phyloP scores from a whole-genome alignment of 2,113 vertebrate genomes.

The Cryptomyrus ogoouensis region DNA sequence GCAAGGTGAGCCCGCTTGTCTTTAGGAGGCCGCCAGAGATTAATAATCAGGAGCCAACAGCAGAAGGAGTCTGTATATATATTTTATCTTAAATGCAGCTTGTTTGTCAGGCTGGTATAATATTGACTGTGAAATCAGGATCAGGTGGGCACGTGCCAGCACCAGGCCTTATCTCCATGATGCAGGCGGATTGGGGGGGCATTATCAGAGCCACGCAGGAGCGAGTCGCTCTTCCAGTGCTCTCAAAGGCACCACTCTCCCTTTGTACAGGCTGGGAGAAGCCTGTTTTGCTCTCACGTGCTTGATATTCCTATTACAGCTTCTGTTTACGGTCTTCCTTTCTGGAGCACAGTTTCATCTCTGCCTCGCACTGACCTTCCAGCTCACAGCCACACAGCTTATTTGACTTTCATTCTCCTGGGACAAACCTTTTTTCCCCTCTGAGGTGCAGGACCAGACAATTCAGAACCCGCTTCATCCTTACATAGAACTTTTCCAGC shows the following conservation, averaged over 20 bases:
- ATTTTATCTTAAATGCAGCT: slow-evolving; percentile 80
- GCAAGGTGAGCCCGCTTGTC: slow-evolving; percentile 14
- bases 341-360: slow-evolving; percentile 60
- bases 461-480: slow-evolving; percentile 3
- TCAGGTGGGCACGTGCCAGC: slow-evolving; percentile 77
- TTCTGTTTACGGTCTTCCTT: slow-evolving; percentile 82
- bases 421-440: slow-evolving; percentile 16
- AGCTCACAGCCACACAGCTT: slow-evolving; percentile 33
- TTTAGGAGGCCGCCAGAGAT: slow-evolving; percentile 50
- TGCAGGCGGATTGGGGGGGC: slow-evolving; percentile 68
- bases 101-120: slow-evolving; percentile 83
- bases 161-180: slow-evolving; percentile 78
- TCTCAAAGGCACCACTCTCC: slow-evolving; percentile 65
- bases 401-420: slow-evolving; percentile 27
- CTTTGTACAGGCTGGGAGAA: slow-evolving; percentile 82
- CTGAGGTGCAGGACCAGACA: background rate
- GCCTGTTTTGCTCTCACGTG: slow-evolving; percentile 78
- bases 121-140: slow-evolving; percentile 86
- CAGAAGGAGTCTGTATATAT: slow-evolving; percentile 66
- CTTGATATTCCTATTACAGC: slow-evolving; percentile 97
- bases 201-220: slow-evolving; percentile 76
- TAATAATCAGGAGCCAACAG: slow-evolving; percentile 83
- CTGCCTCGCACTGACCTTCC: slow-evolving; percentile 37
- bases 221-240: slow-evolving; percentile 63
- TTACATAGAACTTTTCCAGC: background rate